These are phyloP conservation scores for roundworm (Caenorhabditis elegans) DNA, from an alignment of 1,140 invertebrate genomes.

Conservation along the genomic window WBcel235 BX284604.4:9825001-9825500, in stretches of 20 bases:
- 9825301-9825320: background rate
- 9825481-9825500: background rate
- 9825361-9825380: background rate
- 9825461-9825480: background rate
- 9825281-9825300: background rate
- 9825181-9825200: background rate
- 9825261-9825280: constrained; percentile 10
- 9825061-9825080: no score
- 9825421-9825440: no score
- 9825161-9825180: no score
- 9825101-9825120: no score
- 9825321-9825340: background rate
- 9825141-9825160: no score
- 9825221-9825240: background rate
- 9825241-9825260: background rate
- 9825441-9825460: background rate
- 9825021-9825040: background rate
- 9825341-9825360: background rate
- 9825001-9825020: background rate
- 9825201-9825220: background rate
- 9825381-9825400: no score
- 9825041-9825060: no score
- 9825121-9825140: no score
- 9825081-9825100: no score
- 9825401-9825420: no score